Base-by-base conservation (phyloP, 2,113 vertebrate species). In the Aythya baeri region DNA sequence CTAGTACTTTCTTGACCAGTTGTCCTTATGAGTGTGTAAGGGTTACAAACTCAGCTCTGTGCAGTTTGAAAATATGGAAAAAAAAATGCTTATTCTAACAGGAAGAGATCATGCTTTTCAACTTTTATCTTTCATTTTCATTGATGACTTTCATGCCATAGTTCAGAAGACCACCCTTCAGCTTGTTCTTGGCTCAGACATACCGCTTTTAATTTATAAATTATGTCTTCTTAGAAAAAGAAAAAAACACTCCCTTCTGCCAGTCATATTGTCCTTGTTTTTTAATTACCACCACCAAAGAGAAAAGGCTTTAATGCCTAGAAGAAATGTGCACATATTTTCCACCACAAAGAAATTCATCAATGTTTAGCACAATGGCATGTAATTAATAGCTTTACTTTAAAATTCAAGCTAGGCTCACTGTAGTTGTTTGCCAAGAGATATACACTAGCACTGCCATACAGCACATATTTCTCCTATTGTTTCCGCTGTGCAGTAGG, bases 211-310 rank as follows among this genome's bases (percentile, higher is more conserved):
- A 96, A 96, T 96, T 96, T 92, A 97, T 94, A 94, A 97, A 97
- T 93, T 71, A 96, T 91, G 92, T 83, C 52, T 52, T 83, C 85
- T 61, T 44, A 90, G 52, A 72, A 85, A 94, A 95, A 95, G 68
- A 70, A 83, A 83, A 91, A 94, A 23, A 1, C n/a, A 38, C 54
- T 91, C 49, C 6, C 0, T 92, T 88, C 91, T 96, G 97, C 83
- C 95, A 97, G 72, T 96, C 95, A 96, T 65, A 88, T 78, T 94
- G 96, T 85, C 96, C 88, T 97, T 95, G 95, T 87, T 91, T 97
- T 97, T 97, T 98, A 97, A 97, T 96, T 98, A 97, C 92, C 66
- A 93, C 57, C 87, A 70, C 83, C 75, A 96, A 97, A 96, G 82
- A 78, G 77, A 93, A 91, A 96, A 96, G 43, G 15, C 67, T 95